Conservation (phyloP, 2,797 vertebrate species). For the Mormyrops boulengeri region DNA sequence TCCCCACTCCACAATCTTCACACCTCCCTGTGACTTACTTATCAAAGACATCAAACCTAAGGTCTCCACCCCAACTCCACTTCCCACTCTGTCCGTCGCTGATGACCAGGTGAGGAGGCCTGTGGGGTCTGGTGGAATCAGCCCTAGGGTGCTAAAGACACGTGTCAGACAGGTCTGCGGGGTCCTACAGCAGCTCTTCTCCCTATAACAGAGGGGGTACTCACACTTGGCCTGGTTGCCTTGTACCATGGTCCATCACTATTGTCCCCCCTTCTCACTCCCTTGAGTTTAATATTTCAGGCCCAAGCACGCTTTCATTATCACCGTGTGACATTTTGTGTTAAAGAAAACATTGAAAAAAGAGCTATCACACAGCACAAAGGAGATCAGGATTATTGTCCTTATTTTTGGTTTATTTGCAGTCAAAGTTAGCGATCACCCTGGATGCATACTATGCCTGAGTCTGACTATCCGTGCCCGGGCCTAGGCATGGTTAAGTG, state of each 20-base stretch:
- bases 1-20: not conserved
- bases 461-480: not conserved
- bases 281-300: not conserved
- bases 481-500: not conserved
- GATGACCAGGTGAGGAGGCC: not conserved
- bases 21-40: not conserved
- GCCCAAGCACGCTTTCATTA: not conserved
- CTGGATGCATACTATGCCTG: not conserved
- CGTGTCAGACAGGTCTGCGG: not conserved
- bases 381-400: not conserved
- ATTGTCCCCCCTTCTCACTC: not conserved
- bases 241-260: not conserved
- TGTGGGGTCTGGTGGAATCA: not conserved
- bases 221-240: not conserved
- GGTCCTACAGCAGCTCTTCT: not conserved
- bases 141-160: not conserved
- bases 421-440: not conserved
- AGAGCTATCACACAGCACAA: not conserved
- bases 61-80: not conserved
- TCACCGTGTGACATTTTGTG: not conserved
- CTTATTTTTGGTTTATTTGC: not conserved
- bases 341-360: not conserved
- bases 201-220: not conserved
- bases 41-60: not conserved
- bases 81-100: not conserved